A percentile compares a stretch with the other conserved stretches of the same genome.
Evolutionary conservation across 2,113 vertebrate species (phyloP).

Genomic region (Herpetotheres cachinnans): DNA sequence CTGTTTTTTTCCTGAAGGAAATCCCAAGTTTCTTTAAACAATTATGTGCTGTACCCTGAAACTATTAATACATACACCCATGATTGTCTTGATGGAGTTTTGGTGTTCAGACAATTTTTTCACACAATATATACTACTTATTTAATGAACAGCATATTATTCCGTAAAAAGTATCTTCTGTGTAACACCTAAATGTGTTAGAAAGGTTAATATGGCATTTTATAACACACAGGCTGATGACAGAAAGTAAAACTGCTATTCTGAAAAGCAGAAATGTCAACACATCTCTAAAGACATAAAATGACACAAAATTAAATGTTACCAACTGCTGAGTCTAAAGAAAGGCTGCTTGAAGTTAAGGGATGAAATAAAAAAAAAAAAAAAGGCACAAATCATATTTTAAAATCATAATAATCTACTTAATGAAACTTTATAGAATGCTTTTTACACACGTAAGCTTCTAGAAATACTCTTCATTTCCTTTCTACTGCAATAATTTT

Average conservation of each 20-base stretch:
- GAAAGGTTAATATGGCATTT: slow-evolving; percentile 73
- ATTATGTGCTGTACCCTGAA: not conserved
- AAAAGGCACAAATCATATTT: not conserved
- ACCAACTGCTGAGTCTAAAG: slow-evolving; percentile 62
- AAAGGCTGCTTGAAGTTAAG: slow-evolving; percentile 39
- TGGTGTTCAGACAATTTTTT: slow-evolving; percentile 21
- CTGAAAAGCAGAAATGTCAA: slow-evolving; percentile 73
- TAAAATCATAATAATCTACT: slow-evolving; percentile 6
- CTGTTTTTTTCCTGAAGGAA: not conserved
- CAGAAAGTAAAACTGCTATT: slow-evolving; percentile 54
- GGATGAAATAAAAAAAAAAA: not conserved
- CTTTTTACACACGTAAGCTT: not conserved
- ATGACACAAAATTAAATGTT: slow-evolving; percentile 74
- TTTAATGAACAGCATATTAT: slow-evolving; percentile 39
- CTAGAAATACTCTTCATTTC: not conserved
- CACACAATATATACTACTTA: slow-evolving; percentile 13
- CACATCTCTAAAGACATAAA: slow-evolving; percentile 69
- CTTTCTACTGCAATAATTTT: not conserved
- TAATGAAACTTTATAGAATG: not conserved
- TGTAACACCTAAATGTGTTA: slow-evolving; percentile 38
- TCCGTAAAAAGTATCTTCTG: slow-evolving; percentile 39
- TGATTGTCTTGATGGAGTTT: slow-evolving; percentile 43
- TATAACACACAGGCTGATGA: slow-evolving; percentile 44
- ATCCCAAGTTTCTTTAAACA: slow-evolving; percentile 4
- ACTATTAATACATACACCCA: not conserved